A percentile compares a stretch with the other conserved stretches of the same genome.
These are phyloP conservation scores for Temnothorax longispinosus DNA, from an alignment of 1,140 invertebrate species.

Conservation along the genomic window DNA sequence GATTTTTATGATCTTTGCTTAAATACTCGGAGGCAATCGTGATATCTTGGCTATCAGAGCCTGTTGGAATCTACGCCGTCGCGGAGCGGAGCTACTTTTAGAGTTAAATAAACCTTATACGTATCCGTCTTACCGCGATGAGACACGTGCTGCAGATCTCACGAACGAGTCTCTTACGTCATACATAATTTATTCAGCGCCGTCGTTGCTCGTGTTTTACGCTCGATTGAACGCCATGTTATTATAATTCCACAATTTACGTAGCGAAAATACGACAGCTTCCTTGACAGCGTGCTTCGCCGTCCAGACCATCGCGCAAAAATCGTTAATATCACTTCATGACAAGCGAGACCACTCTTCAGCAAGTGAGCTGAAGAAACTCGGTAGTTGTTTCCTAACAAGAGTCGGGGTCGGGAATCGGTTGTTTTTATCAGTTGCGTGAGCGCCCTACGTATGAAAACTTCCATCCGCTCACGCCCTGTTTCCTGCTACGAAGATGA, in stretches of 20 bases:
- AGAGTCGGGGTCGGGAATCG: background rate
- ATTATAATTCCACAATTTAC: constrained; percentile 9
- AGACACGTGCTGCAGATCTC: constrained; percentile 75
- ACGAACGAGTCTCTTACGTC: constrained; percentile 74
- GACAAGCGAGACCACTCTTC: constrained; percentile 16
- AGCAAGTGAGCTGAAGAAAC: constrained; percentile 24
- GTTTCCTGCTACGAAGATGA: constrained; percentile 72
- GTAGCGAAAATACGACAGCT: background rate
- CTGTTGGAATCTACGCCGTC: background rate
- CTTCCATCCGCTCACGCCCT: constrained; percentile 60
- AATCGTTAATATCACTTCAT: constrained; percentile 26
- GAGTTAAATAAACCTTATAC: constrained; percentile 79
- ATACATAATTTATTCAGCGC: constrained; percentile 66
- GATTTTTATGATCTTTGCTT: constrained; percentile 34
- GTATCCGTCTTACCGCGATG: constrained; percentile 71
- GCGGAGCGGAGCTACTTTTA: constrained; percentile 70
- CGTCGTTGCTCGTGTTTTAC: constrained; percentile 6
- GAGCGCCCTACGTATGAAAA: constrained; percentile 63
- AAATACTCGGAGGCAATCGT: constrained; percentile 32
- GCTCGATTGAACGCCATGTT: constrained; percentile 41
- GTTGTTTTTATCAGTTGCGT: constrained; percentile 49
- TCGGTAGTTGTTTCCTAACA: constrained; percentile 24
- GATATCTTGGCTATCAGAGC: constrained; percentile 25
- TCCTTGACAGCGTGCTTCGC: background rate
- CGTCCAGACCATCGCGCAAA: background rate